Base-by-base conservation (phyloP, 35 echinoderm and acorn worm species). In the Lytechinus pictus region DNA sequence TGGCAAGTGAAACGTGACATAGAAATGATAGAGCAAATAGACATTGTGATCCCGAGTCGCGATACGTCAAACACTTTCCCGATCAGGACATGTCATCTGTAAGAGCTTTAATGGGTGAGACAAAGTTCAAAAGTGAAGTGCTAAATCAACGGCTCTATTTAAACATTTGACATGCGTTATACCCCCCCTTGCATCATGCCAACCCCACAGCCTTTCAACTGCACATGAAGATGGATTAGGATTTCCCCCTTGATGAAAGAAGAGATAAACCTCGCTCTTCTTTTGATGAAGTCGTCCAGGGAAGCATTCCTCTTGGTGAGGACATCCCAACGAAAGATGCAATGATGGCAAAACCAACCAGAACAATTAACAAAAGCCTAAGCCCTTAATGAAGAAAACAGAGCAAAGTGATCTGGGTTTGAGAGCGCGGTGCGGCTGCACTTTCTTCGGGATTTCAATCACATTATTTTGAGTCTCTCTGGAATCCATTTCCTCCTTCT, bases 91-190 rank as follows among this genome's bases (percentile, higher is more conserved):
- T 79, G 66, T 79, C 66, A 79, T 79, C 66, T 79, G 66, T 79
- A 24, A 44, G 21, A 24, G 66, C n/a, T 79, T 79, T 79, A 79
- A 79, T 79, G 66, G 66, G 66, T 79, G 66, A 79, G 66, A 24
- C 66, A 79, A 79, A 79, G 66, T 79, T 79, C 66, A 79, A n/a
- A 79, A 79, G 66, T 79, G 66, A 79, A 79, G 66, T 79, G 66
- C 21, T 79, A 79, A 79, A 79, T 79, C 66, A 79, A 79, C 66
- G 19, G 66, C 66, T 79, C 66, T 79, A 79, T 79, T 79, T 79
- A 79, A 79, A 79, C 66, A 79, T 79, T 79, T 79, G 66, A 79
- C 66, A 79, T 79, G 66, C 66, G 21, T 79, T 79, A 79, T 79
- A 44, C 33, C 66, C 21, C 21, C n/a, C 21, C 21, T 24, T 79